These are phyloP conservation scores for Lysandra coridon DNA, from an alignment of 2,888 invertebrate genomes.

Conservation along the genomic window DNA sequence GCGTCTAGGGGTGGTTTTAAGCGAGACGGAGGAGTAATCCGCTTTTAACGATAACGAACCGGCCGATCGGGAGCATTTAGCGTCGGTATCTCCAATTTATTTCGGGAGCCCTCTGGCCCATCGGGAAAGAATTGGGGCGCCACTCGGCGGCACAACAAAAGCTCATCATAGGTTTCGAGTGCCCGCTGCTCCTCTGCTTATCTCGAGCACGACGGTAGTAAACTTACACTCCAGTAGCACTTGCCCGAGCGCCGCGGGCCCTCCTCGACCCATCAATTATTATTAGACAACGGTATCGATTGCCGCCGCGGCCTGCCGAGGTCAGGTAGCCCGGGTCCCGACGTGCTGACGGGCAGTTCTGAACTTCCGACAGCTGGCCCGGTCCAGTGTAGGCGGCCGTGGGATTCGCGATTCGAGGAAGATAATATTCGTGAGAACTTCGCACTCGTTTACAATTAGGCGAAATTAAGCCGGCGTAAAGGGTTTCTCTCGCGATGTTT, in stretches of 20 bases:
- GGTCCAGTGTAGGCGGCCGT: constrained; percentile 54
- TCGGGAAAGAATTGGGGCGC: constrained; percentile 53
- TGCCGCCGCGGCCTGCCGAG: constrained; percentile 64
- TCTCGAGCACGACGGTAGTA: constrained; percentile 74
- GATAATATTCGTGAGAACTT: constrained; percentile 77
- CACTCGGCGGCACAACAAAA: constrained; percentile 50
- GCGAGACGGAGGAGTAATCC: constrained; percentile 60
- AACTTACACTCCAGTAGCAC: constrained; percentile 71
- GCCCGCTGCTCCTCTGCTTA: constrained; percentile 59
- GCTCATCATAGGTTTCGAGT: constrained; percentile 69
- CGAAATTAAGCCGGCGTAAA: constrained; percentile 70
- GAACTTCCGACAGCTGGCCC: constrained; percentile 56
- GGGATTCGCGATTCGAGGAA: constrained; percentile 64
- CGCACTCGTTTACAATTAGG: constrained; percentile 70
- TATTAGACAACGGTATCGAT: constrained; percentile 71
- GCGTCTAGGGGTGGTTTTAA: constrained; percentile 41
- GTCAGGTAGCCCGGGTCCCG: constrained; percentile 56
- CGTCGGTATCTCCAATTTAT: constrained; percentile 43
- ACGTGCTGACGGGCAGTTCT: constrained; percentile 59
- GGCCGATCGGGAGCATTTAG: not conserved
- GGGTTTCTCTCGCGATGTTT: constrained; percentile 65
- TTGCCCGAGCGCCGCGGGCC: constrained; percentile 53
- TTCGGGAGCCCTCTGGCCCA: constrained; percentile 52
- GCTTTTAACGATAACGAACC: constrained; percentile 62
- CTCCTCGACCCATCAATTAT: constrained; percentile 65